These are phyloP conservation scores for Himalopsyche japonica DNA, from an alignment of 2,888 invertebrate genomes.

Conservation along the genomic window DNA sequence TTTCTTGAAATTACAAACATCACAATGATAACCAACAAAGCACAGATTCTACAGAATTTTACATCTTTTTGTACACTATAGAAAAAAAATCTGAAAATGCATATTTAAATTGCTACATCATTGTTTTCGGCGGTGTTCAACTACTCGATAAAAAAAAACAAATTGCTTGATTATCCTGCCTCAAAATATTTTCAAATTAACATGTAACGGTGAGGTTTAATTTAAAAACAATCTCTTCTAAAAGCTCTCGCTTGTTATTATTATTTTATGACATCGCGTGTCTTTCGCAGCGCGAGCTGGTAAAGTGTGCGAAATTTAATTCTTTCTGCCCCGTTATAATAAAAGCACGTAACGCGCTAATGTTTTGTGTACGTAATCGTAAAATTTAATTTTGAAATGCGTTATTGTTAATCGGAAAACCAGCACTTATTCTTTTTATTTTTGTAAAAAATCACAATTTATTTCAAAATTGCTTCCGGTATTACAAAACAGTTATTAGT, in stretches of 20 bases:
- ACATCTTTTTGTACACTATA: too few relatives aligned
- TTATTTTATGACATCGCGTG: neutral
- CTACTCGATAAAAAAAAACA: too few relatives aligned
- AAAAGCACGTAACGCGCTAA: neutral
- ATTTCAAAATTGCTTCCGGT: too few relatives aligned
- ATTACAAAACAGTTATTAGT: too few relatives aligned
- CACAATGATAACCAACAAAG: too few relatives aligned
- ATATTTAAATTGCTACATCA: too few relatives aligned
- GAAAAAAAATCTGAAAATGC: too few relatives aligned
- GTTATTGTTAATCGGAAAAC: neutral
- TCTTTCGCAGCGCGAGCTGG: neutral
- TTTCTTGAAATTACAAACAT: too few relatives aligned
- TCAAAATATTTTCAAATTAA: neutral
- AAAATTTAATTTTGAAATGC: neutral
- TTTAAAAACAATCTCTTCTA: neutral
- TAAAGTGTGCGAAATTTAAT: neutral
- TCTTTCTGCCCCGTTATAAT: neutral
- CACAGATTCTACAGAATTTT: too few relatives aligned
- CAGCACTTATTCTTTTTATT: too few relatives aligned
- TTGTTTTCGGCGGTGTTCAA: too few relatives aligned
- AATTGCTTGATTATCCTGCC: neutral
- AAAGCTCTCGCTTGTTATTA: neutral
- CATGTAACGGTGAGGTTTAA: neutral
- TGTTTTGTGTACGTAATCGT: neutral
- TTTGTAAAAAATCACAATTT: too few relatives aligned